phyloP scores from a whole-genome alignment of 2,113 vertebrate genomes.

The Oostethus manadensis region DNA sequence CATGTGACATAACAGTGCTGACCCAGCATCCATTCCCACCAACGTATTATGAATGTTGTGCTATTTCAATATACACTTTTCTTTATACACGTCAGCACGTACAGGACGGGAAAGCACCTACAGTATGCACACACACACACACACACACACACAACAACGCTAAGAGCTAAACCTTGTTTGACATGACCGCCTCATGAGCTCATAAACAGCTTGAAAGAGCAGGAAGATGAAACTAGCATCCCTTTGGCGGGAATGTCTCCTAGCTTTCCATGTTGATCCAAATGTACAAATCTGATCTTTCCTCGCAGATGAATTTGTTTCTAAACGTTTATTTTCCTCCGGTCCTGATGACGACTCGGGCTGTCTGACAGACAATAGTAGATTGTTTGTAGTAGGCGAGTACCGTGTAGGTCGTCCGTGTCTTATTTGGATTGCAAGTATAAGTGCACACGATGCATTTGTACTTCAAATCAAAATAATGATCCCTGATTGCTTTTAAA shows the following conservation, averaged over 20 bases:
- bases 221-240: background rate
- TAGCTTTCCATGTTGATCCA: background rate
- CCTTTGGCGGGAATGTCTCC: background rate
- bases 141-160: too few relatives aligned
- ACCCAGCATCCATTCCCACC: too few relatives aligned
- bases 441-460: constrained; percentile 53
- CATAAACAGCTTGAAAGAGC: background rate
- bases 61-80: too few relatives aligned
- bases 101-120: too few relatives aligned
- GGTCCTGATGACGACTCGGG: constrained; percentile 2
- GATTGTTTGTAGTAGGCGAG: constrained; percentile 48
- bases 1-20: too few relatives aligned
- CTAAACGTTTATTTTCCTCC: constrained; percentile 1
- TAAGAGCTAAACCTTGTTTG: too few relatives aligned
- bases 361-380: constrained; percentile 17
- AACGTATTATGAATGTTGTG: too few relatives aligned
- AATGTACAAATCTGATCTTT: background rate
- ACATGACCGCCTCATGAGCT: too few relatives aligned
- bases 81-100: too few relatives aligned
- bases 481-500: constrained; percentile 72
- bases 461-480: constrained; percentile 17
- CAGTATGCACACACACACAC: too few relatives aligned
- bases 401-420: constrained; percentile 38
- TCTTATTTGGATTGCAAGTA: constrained; percentile 56
- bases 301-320: constrained; percentile 2